These are phyloP conservation scores for Cacatua alba DNA, from an alignment of 2,113 vertebrate genomes.

Conservation along the genomic window DNA sequence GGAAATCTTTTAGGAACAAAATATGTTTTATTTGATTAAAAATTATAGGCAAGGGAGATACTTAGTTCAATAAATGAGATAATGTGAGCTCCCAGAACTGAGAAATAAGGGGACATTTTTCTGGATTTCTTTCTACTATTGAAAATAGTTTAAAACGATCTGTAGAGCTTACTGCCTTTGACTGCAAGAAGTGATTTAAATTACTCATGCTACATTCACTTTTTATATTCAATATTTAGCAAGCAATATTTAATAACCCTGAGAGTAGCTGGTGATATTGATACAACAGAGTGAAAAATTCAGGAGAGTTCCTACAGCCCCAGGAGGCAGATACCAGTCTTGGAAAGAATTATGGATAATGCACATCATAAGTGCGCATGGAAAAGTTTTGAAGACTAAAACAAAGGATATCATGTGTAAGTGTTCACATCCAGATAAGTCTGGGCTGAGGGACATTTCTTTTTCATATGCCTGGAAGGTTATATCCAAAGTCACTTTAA, in stretches of 20 bases:
- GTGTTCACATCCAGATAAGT: not conserved
- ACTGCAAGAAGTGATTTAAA: not conserved
- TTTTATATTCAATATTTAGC: not conserved
- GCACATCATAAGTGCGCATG: fast-evolving
- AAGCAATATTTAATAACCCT: not conserved
- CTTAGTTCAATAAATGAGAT: not conserved
- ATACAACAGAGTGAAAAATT: not conserved
- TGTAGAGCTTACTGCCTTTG: not conserved
- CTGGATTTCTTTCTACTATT: not conserved
- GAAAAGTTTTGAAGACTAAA: not conserved
- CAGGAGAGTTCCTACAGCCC: not conserved
- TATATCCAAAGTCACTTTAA: not conserved
- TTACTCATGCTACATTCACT: not conserved
- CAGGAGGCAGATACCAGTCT: not conserved
- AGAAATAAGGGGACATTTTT: not conserved
- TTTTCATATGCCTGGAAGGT: not conserved
- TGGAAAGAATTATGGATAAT: not conserved
- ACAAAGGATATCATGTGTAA: not conserved
- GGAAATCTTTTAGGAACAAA: not conserved
- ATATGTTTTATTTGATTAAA: not conserved
- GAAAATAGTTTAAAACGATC: not conserved
- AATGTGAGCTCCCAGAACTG: not conserved
- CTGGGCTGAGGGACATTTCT: not conserved
- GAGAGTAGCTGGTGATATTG: not conserved
- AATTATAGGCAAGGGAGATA: not conserved